Evolutionary conservation across 2,797 vertebrate genomes (phyloP).

Genomic region (Serranus cabrilla): DNA sequence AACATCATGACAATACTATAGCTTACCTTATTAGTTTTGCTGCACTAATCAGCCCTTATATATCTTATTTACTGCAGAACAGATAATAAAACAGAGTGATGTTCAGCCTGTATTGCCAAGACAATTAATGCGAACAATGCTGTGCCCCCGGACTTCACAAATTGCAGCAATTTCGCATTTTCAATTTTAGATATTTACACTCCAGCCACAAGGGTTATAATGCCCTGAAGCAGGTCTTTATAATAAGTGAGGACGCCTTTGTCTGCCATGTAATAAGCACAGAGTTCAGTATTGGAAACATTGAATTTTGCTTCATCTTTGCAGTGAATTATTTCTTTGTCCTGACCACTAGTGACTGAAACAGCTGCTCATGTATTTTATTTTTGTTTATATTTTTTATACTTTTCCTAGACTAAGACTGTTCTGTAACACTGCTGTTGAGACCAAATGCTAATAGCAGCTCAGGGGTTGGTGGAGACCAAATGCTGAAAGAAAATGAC

Average conservation of each 20-base stretch:
- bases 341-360: not conserved
- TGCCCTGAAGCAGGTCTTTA: not conserved
- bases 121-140: not conserved
- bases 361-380: not conserved
- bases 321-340: not conserved
- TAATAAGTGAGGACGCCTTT: not conserved
- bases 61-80: not conserved
- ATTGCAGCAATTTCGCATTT: conserved; percentile 4
- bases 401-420: too few species aligned
- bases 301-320: not conserved
- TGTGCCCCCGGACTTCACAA: conserved; percentile 1
- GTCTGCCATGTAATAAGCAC: not conserved
- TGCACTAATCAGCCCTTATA: not conserved
- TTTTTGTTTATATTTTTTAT: too few species aligned
- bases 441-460: too few species aligned
- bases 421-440: too few species aligned
- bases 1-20: not conserved
- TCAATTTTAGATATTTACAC: conserved; percentile 5
- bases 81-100: conserved; percentile 13
- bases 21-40: not conserved
- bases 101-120: conserved; percentile 6
- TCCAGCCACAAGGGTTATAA: not conserved
- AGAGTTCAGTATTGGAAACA: not conserved
- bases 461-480: too few species aligned
- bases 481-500: too few species aligned